Evolutionary conservation across 2,113 vertebrate species (phyloP).

Genomic region (Spilogale gracilis): DNA sequence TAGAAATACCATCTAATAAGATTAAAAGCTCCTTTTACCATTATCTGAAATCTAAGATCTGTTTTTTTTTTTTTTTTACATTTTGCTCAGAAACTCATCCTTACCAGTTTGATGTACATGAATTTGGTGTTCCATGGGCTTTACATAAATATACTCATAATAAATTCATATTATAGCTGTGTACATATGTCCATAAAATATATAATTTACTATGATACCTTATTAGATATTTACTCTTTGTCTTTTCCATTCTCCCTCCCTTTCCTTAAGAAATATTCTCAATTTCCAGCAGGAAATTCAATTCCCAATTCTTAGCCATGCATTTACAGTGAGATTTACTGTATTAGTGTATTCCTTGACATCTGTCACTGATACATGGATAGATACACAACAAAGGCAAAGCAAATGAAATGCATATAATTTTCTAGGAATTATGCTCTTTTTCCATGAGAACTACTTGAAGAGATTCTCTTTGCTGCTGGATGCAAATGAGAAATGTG

Average conservation of each 20-base stretch:
- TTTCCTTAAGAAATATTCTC: background rate
- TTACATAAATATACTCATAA: background rate
- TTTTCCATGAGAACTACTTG: background rate
- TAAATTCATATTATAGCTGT: background rate
- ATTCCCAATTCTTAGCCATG: background rate
- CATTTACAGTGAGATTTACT: background rate
- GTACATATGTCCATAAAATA: background rate
- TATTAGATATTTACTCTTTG: background rate
- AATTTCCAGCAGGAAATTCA: constrained; percentile 48
- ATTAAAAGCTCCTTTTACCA: background rate
- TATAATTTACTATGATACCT: background rate
- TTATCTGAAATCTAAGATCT: constrained; percentile 4
- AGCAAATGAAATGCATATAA: background rate
- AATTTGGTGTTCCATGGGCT: constrained; percentile 22
- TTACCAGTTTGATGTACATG: background rate
- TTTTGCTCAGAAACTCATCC: background rate
- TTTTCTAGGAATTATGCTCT: constrained; percentile 6
- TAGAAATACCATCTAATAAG: background rate
- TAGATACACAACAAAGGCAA: background rate
- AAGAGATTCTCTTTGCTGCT: background rate
- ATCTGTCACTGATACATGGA: background rate
- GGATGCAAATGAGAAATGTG: background rate
- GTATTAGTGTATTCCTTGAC: background rate
- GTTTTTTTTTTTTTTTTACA: background rate
- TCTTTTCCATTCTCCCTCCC: background rate